Conservation (phyloP, 1,140 invertebrate genomes). For the Cydia splendana region DNA sequence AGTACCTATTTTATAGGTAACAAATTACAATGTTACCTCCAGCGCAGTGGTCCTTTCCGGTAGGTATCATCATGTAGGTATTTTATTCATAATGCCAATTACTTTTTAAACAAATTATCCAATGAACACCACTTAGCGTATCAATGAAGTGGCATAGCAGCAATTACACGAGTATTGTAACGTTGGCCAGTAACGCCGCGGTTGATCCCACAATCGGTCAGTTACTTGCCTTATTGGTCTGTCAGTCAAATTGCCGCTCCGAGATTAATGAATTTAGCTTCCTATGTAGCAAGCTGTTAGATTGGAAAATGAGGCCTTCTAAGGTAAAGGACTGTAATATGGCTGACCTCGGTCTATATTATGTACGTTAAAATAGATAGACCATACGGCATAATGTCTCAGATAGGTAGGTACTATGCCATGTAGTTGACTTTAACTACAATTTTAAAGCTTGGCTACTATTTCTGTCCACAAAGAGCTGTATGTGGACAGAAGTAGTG, state of each 20-base stretch:
- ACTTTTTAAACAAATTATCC: neutral
- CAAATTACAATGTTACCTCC: neutral
- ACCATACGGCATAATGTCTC: no score
- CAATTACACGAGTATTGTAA: conserved; percentile 13
- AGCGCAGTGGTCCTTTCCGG: neutral
- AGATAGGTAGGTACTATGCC: no score
- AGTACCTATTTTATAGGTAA: neutral
- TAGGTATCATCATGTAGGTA: neutral
- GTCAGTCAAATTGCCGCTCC: neutral
- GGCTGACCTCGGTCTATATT: neutral
- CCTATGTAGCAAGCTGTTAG: neutral
- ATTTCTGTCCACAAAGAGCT: no score
- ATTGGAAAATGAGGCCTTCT: conserved; percentile 4
- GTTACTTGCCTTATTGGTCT: conserved; percentile 2
- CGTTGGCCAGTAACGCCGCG: neutral
- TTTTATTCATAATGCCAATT: neutral
- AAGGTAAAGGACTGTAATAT: neutral
- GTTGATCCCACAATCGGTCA: neutral
- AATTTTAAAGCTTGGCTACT: no score
- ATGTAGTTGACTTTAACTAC: no score
- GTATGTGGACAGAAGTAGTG: no score
- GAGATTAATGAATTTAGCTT: neutral
- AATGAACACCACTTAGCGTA: neutral
- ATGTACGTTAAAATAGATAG: no score
- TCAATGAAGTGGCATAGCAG: neutral